Conservation (phyloP, 2,888 invertebrate species). For the Lordiphosa andalusiaca region DNA sequence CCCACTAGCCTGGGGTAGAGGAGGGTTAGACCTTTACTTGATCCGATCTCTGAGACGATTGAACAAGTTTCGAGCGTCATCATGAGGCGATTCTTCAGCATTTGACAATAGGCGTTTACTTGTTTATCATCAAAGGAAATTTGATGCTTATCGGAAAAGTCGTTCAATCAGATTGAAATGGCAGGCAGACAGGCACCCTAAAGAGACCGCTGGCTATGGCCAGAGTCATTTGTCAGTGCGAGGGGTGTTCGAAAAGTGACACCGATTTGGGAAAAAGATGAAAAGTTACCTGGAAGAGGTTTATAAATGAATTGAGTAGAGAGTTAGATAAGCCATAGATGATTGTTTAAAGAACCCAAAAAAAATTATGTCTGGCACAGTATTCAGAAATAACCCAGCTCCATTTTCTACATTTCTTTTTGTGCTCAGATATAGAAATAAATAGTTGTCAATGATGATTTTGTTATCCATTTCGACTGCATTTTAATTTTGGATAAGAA, state of each 20-base stretch:
- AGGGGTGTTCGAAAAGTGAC: slow-evolving; percentile 18
- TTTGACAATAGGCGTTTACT: slow-evolving; percentile 65
- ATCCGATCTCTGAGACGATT: slow-evolving; percentile 34
- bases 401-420: too few species aligned
- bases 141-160: slow-evolving; percentile 71
- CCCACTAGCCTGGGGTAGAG: slow-evolving; percentile 42
- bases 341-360: too few species aligned
- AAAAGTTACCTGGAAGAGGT: too few species aligned
- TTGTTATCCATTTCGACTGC: too few species aligned
- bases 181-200: slow-evolving; percentile 25
- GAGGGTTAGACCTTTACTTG: slow-evolving; percentile 29
- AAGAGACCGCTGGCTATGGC: slow-evolving; percentile 10
- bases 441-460: too few species aligned
- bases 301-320: too few species aligned
- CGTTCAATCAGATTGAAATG: slow-evolving; percentile 53
- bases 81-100: slow-evolving; percentile 14
- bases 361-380: too few species aligned
- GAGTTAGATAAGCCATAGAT: too few species aligned
- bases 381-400: too few species aligned
- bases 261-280: too few species aligned
- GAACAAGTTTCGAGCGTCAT: slow-evolving; percentile 58
- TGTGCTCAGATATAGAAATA: too few species aligned
- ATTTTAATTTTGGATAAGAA: too few species aligned
- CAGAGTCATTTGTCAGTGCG: slow-evolving; percentile 2
- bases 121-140: slow-evolving; percentile 61